Evolutionary conservation across 2,797 vertebrate species (phyloP).

Genomic region (Phaenicophaeus curvirostris): DNA sequence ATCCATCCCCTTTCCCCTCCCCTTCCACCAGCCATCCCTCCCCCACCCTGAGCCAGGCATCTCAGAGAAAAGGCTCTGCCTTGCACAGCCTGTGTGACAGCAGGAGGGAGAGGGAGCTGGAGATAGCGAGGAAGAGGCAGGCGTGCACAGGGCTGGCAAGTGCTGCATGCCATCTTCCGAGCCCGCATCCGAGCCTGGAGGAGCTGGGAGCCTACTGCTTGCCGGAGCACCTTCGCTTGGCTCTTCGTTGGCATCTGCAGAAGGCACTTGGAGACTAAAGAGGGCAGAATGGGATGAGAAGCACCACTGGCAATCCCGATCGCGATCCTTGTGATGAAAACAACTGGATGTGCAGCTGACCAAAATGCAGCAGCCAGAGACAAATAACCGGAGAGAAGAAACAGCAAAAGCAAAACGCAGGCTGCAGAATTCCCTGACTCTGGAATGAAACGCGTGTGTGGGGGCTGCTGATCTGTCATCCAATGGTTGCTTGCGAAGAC

Average conservation of each 20-base stretch:
- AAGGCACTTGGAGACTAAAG: not conserved
- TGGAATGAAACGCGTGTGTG: not conserved
- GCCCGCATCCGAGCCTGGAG: not conserved
- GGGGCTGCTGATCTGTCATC: not conserved
- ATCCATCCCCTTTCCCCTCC: constrained; percentile 31
- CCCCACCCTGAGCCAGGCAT: constrained; percentile 52
- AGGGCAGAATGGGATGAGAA: constrained; percentile 58
- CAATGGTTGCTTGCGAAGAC: not conserved
- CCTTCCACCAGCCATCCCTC: constrained; percentile 50
- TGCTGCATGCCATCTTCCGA: not conserved
- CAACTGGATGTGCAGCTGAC: not conserved
- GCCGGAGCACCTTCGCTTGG: not conserved
- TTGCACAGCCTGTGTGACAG: constrained; percentile 77
- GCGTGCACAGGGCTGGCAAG: not conserved
- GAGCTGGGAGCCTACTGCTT: not conserved
- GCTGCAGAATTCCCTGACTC: constrained; percentile 11
- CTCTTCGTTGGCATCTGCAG: not conserved
- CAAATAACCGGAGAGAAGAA: not conserved
- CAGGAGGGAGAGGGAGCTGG: constrained; percentile 37
- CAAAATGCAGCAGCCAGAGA: constrained; percentile 62
- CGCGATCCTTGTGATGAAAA: not conserved
- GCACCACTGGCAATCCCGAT: not conserved
- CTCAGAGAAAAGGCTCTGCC: constrained; percentile 70
- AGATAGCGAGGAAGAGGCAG: not conserved
- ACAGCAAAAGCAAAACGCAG: not conserved